phyloP scores from a whole-genome alignment of 2,888 invertebrate genomes.

The Acanthosepion pharaonis region DNA sequence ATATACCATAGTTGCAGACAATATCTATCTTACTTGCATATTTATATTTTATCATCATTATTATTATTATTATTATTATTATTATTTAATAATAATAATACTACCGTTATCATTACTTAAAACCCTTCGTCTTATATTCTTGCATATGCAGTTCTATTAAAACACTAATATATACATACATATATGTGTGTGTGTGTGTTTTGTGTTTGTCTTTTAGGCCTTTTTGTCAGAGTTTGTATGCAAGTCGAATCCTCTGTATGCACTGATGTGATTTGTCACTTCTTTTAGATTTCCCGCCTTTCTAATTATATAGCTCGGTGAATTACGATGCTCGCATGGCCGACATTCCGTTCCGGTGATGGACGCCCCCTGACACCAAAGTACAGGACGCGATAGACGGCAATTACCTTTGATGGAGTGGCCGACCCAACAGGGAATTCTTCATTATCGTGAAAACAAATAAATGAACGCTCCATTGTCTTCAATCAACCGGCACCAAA shows the following conservation, averaged over 20 bases:
- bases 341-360: neutral
- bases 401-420: slow-evolving; percentile 23
- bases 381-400: neutral
- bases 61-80: too few relatives aligned
- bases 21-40: too few relatives aligned
- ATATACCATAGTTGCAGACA: too few relatives aligned
- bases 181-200: too few relatives aligned
- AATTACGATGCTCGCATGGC: slow-evolving; percentile 5
- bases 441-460: neutral
- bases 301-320: neutral
- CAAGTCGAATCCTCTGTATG: neutral
- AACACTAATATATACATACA: too few relatives aligned
- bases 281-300: neutral
- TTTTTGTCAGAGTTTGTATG: slow-evolving; percentile 7
- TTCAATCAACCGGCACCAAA: neutral
- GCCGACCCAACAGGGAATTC: neutral
- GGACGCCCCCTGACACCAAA: neutral
- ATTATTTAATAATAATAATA: too few relatives aligned
- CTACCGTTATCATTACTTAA: too few relatives aligned
- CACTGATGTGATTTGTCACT: neutral
- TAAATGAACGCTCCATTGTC: neutral
- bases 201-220: neutral
- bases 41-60: too few relatives aligned
- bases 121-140: too few relatives aligned
- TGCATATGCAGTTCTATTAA: too few relatives aligned